Base-by-base conservation (phyloP, 2,888 invertebrate genomes). In the Nudaria mundana region DNA sequence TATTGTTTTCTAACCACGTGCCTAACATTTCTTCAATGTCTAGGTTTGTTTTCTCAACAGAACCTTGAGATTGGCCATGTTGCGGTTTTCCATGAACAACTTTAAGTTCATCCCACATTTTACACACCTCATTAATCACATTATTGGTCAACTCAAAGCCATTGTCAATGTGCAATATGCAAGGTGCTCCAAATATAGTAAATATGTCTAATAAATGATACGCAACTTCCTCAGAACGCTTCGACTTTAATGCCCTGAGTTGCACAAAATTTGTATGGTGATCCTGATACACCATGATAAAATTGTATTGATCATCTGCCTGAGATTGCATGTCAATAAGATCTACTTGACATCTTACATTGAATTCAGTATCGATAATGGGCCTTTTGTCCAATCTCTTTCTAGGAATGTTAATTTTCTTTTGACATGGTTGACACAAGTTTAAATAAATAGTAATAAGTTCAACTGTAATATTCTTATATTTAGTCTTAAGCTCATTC, bases 241-340 rank as follows among this genome's bases (percentile, higher is more conserved):
- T 30, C 5, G 30, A 15, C 6, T 15, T 30, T 2, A 30, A n/a
- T 18, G 16, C 10, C 8, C 28, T 13, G 5, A 29, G 30, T 15
- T n/a, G 6, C 3, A 30, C 30, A 16, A 30, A 30, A n/a, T 30
- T 30, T n/a, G 30, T 30, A 5, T 16, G 30, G 11, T 30, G n/a
- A 30, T 16, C 30, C 10, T 30, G 16, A 10, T 16, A 30, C 2
- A 30, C 30, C 15, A 16, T 15, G 15, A 30, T 16, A 30, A 30
- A 30, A 5, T 30, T 29, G 15, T 29, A 29, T 18, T 30, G n/a
- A 10, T 10, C 4, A 16, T 30, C 30, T n/a, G 16, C 8, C 3
- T 30, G 30, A n/a, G 30, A 30, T 18, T 30, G 30, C 6, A 16
- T n/a, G 30, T 30, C 30, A 30, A 30, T 30, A 8, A 16, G 8